Percentiles rank a stretch among this genome's conserved stretches.
phyloP scores from a whole-genome alignment of 64 coral and sea anemone genomes.

The Hydrozoanthus tunicans region DNA sequence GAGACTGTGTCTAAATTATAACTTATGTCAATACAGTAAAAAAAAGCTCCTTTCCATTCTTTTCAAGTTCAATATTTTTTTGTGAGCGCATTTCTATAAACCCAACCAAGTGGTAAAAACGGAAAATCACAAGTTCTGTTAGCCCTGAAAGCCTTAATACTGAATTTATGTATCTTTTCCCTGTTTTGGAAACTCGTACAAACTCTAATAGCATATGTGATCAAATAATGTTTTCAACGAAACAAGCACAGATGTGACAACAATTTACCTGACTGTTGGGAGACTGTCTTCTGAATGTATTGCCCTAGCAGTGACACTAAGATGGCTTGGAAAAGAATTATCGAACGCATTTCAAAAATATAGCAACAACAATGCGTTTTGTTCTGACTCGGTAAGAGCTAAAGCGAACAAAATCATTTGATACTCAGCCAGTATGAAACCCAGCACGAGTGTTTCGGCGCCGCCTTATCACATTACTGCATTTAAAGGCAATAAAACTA shows the following conservation, averaged over 20 bases:
- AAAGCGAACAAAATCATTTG: constrained; percentile 3
- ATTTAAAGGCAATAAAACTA: background rate
- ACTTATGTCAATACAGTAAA: too few relatives aligned
- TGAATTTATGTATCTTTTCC: background rate
- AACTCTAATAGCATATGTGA: background rate
- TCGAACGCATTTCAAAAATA: background rate
- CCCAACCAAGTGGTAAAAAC: too few relatives aligned
- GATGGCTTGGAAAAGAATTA: background rate
- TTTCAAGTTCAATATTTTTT: too few relatives aligned
- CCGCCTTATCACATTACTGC: constrained; percentile 31
- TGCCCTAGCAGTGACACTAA: background rate
- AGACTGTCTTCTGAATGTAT: background rate
- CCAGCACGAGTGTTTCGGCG: background rate
- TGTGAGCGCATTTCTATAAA: too few relatives aligned
- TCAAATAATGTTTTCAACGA: background rate
- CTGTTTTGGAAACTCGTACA: background rate
- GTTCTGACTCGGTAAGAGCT: background rate
- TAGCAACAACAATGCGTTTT: background rate
- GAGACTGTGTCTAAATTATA: too few relatives aligned
- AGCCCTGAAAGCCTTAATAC: too few relatives aligned
- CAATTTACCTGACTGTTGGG: constrained; percentile 5
- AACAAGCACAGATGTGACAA: background rate
- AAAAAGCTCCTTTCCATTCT: too few relatives aligned
- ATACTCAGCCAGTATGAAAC: background rate
- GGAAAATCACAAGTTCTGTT: too few relatives aligned